These are phyloP conservation scores for Anadara kagoshimensis DNA, from an alignment of 1,140 invertebrate genomes.

Conservation along the genomic window DNA sequence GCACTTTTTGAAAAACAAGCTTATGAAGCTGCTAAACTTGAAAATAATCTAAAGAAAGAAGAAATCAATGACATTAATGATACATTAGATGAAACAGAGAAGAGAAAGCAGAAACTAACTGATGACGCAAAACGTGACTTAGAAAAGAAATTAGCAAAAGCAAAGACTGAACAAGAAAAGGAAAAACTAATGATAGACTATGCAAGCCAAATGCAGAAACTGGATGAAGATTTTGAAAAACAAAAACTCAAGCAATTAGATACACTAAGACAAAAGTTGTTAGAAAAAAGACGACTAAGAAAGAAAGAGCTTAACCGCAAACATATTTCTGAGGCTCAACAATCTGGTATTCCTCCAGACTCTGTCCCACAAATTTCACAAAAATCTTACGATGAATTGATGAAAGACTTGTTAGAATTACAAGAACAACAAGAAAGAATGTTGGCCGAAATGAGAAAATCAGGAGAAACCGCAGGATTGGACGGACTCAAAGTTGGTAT, in stretches of 20 bases:
- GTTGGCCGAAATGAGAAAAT: conserved; percentile 54
- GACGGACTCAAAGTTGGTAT: conserved; percentile 33
- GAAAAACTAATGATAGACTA: conserved; percentile 67
- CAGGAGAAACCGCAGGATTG: conserved; percentile 38
- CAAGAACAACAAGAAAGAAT: conserved; percentile 59
- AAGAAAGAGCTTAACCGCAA: conserved; percentile 66
- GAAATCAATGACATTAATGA: conserved; percentile 64
- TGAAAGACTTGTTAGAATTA: conserved; percentile 52
- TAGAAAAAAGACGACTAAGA: conserved; percentile 57
- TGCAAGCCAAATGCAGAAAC: conserved; percentile 61
- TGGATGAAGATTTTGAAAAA: conserved; percentile 65
- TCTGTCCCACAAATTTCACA: conserved; percentile 58
- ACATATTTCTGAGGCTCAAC: conserved; percentile 63
- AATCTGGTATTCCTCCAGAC: conserved; percentile 54
- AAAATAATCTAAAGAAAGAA: conserved; percentile 61
- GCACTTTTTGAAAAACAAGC: conserved; percentile 69
- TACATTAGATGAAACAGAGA: conserved; percentile 58
- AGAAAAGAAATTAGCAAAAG: conserved; percentile 53
- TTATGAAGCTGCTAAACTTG: conserved; percentile 68
- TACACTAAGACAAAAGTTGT: conserved; percentile 55
- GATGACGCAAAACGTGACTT: conserved; percentile 57
- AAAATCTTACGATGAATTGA: conserved; percentile 64
- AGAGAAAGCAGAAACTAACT: conserved; percentile 56
- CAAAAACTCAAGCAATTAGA: conserved; percentile 65
- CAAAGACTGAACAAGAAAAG: conserved; percentile 59